Evolutionary conservation across 1,140 invertebrate species (phyloP).

Genomic region (Drosophila punjabiensis): DNA sequence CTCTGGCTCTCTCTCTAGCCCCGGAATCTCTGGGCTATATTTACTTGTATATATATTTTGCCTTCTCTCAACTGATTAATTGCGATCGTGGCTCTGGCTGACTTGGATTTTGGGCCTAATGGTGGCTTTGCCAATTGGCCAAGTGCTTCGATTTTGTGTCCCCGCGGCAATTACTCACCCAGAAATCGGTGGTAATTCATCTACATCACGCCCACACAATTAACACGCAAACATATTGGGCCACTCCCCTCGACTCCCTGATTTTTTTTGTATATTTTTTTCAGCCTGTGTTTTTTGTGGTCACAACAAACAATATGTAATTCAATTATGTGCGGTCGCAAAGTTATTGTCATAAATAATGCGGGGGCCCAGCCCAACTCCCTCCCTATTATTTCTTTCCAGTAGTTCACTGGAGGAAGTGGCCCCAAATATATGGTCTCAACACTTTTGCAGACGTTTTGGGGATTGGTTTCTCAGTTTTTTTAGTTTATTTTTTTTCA

Average conservation of each 20-base stretch:
- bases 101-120: constrained; percentile 24
- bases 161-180: constrained; percentile 43
- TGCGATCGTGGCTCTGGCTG: not conserved
- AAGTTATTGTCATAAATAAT: constrained; percentile 76
- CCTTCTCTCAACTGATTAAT: constrained; percentile 19
- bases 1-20: not conserved
- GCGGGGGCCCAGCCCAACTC: constrained; percentile 26
- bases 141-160: constrained; percentile 29
- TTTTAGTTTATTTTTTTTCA: not conserved
- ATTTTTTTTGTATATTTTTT: not conserved
- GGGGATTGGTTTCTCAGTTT: constrained; percentile 16
- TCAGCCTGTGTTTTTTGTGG: constrained; percentile 8
- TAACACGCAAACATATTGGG: constrained; percentile 59
- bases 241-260: constrained; percentile 45
- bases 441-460: constrained; percentile 26
- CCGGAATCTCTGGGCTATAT: not conserved
- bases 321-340: constrained; percentile 79
- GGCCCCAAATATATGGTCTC: constrained; percentile 39
- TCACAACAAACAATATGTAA: constrained; percentile 72
- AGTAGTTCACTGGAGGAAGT: constrained; percentile 31
- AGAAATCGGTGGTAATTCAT: constrained; percentile 70
- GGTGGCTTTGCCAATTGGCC: constrained; percentile 23
- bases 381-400: constrained; percentile 9
- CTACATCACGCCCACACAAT: constrained; percentile 79
- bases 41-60: not conserved